Evolutionary conservation across 1,140 invertebrate genomes (phyloP).

Genomic region (Bilobella aurantiaca): DNA sequence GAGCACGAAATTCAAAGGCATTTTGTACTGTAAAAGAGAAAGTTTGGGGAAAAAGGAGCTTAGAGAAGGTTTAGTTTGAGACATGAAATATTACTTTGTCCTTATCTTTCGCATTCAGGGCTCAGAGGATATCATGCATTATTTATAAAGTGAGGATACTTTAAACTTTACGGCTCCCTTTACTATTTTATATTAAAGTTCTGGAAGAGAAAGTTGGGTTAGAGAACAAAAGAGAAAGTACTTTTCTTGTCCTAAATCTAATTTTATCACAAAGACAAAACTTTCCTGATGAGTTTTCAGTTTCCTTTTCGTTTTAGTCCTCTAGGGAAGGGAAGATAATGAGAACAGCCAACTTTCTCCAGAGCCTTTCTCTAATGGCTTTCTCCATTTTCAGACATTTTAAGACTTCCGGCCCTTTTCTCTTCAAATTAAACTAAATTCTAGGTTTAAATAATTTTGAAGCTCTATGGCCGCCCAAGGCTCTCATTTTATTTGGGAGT

Average conservation of each 20-base stretch:
- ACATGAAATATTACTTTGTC: constrained; percentile 5
- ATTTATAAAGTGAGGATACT: background rate
- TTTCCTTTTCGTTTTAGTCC: background rate
- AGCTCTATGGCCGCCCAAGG: too few species aligned
- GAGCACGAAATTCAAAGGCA: background rate
- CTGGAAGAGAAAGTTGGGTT: too few species aligned
- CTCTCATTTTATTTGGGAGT: too few species aligned
- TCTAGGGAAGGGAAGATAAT: background rate
- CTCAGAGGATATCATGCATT: constrained; percentile 3
- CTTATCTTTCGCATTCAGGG: constrained; percentile 7
- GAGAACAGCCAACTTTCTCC: background rate
- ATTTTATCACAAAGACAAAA: constrained; percentile 9
- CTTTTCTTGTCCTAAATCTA: background rate
- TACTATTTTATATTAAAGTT: constrained; percentile 2
- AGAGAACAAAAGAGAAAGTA: background rate
- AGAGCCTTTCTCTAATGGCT: constrained; percentile 4
- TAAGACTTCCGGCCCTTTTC: constrained; percentile 7
- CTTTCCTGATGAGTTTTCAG: constrained; percentile 8
- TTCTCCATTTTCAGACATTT: constrained; percentile 2
- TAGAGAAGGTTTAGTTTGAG: background rate
- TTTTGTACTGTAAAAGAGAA: background rate
- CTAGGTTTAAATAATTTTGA: too few species aligned
- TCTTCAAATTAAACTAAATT: too few species aligned
- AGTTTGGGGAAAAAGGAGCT: background rate
- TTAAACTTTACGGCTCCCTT: background rate